phyloP scores from a whole-genome alignment of 2,888 invertebrate species.

The Labia minor region DNA sequence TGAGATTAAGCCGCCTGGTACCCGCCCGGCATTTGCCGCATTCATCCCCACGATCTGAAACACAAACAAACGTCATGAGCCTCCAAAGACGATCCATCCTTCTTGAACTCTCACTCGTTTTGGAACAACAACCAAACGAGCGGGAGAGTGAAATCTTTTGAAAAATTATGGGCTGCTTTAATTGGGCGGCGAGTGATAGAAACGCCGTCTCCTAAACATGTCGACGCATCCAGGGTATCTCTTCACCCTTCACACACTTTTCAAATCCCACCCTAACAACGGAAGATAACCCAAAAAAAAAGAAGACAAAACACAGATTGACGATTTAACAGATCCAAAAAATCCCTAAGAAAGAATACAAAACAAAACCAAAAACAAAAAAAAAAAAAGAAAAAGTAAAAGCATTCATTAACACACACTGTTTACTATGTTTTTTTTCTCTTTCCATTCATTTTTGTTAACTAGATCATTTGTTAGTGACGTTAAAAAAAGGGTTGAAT shows the following conservation, averaged over 20 bases:
- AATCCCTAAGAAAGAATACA: background rate
- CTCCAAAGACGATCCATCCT: background rate
- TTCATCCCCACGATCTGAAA: slow-evolving; percentile 41
- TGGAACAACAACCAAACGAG: background rate
- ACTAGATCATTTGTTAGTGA: too few species aligned
- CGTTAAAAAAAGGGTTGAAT: too few species aligned
- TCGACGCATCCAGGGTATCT: background rate
- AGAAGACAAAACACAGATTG: background rate
- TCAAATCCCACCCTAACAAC: too few species aligned
- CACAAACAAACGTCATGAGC: background rate
- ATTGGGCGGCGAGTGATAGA: slow-evolving; percentile 1
- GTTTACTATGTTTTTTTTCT: too few species aligned
- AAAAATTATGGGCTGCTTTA: background rate
- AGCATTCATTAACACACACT: too few species aligned
- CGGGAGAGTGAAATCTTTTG: background rate
- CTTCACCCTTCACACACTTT: too few species aligned
- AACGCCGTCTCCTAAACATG: slow-evolving; percentile 13
- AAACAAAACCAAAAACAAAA: background rate
- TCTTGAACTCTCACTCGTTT: too few species aligned
- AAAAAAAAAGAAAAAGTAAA: too few species aligned
- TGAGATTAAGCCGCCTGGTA: slow-evolving; percentile 82
- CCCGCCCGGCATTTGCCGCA: slow-evolving; percentile 87
- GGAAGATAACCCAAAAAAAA: background rate
- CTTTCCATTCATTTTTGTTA: too few species aligned
- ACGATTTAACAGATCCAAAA: background rate